Percentiles rank a stretch among this genome's conserved stretches.
phyloP scores from a whole-genome alignment of 2,888 invertebrate species.

The Eristalis arbustorum region DNA sequence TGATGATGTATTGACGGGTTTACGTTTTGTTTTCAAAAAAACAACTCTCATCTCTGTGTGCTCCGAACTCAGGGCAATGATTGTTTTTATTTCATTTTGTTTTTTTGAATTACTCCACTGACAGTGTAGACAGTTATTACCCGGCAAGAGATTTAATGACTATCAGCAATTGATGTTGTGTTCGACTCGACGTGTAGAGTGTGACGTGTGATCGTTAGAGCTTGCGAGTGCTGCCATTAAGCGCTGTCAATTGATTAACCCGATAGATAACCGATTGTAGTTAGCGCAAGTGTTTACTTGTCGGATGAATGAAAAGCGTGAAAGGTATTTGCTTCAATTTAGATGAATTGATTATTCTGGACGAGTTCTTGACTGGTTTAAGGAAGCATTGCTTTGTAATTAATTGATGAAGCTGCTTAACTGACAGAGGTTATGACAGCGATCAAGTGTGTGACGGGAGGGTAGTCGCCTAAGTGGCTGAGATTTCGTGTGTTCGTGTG shows the following conservation, averaged over 20 bases:
- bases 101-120: neutral
- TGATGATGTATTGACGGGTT: too few relatives aligned
- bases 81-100: too few relatives aligned
- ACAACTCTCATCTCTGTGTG: neutral
- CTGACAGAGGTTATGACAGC: neutral
- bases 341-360: neutral
- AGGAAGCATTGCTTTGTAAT: neutral
- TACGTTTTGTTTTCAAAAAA: neutral
- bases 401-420: neutral
- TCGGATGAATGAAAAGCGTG: neutral
- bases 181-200: neutral
- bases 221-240: constrained; percentile 5
- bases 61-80: too few relatives aligned
- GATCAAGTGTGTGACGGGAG: neutral
- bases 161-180: neutral
- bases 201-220: neutral
- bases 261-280: neutral
- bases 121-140: neutral
- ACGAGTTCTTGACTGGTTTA: neutral
- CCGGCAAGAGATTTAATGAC: neutral
- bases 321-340: neutral
- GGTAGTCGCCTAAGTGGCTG: neutral
- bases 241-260: constrained; percentile 21
- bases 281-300: neutral
- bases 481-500: neutral